Evolutionary conservation across 1,140 invertebrate species (phyloP), one percentile per base, ranked within the genome.

Genomic region (Temnothorax curvispinosus): DNA sequence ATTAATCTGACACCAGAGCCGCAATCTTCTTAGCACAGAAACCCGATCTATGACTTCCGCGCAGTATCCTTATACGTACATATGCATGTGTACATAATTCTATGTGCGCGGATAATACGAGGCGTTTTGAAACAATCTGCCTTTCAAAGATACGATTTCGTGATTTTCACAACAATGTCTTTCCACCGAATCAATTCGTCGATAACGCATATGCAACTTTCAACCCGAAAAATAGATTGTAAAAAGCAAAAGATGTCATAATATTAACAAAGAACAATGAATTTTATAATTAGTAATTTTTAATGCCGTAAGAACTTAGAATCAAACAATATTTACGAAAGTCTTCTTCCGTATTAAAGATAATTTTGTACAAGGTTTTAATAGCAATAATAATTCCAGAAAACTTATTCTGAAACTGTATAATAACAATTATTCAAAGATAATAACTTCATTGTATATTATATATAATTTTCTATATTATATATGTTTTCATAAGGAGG

Each of bases 11-110:
- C 67, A 74, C 67, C 67, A 74, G 27, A 84, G 44, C 69, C 54
- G 54, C 80, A 84, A 84, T 84, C 80, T 84, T 84, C 80, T 84
- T 75, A 82, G 18, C 80, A 62, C 38, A 74, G 80, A 74, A 82
- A 82, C 38, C 38, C 18, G 41, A 82, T 11, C 65, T 38, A 21
- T 21, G 65, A 82, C 52, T 82, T 82, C 18, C 67, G 67, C 3
- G 41, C 38, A 1, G 13, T 62, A 58, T 58, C 27, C 15, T 15
- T 18, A 44, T 58, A 71, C 2, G 52, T 41, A n/a, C 13, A 32
- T 44, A 54, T 41, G 6, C 35, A 8, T 38, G n/a, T 44, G 56
- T 41, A 41, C 38, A 6, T 13, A 15, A 82, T 81, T 81, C 52
- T 47, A 58, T 18, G 21, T 41, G 21, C 38, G 21, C 52, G 54